Base-by-base conservation (phyloP, 2,797 vertebrate species). In the Rhinatrema bivittatum region DNA sequence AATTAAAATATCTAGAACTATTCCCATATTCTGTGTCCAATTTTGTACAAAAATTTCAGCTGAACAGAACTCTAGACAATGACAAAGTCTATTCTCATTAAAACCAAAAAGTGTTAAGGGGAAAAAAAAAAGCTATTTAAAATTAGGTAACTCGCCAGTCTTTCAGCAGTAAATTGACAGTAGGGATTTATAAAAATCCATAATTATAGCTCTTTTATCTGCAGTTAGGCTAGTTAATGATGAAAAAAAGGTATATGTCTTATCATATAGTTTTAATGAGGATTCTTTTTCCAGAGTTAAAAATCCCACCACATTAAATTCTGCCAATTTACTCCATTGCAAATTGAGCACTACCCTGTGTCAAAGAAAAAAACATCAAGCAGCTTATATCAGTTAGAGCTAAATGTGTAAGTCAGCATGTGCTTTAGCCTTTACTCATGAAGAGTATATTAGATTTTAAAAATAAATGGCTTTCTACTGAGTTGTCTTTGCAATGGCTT, bases 241-340 rank as follows among this genome's bases (percentile, higher is more conserved):
- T 89, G 85, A 81, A 84, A 84, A 85, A 91, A 87, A n/a, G n/a
- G 81, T 84, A 84, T 81, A 85, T 78, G 81, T 79, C 65, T 77
- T 65, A 84, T 85, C 56, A 68, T 73, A 76, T 72, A 74, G 72
- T 87, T 96, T 94, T 98, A 99, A 99, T 95, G 91, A 99, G 93
- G 85, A 83, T 76, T 87, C 79, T 83, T 93, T 85, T 91, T 87
- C 78, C 70, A 86, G 86, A 89, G 91, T 88, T 93, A 91, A 93
- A 93, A 93, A 94, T 91, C 79, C 86, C 87, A 91, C 91, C 89
- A 93, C 96, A 96, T 95, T 94, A 93, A 89, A 90, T 88, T 85
- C 83, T 91, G 87, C 87, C 93, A 95, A 91, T 92, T 90, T 88
- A 82, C 85, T 88, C 82, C 74, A 81, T 85, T 88, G 87, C 87